These are phyloP conservation scores for Eclectus roratus DNA, from an alignment of 2,113 vertebrate genomes.

Conservation along the genomic window DNA sequence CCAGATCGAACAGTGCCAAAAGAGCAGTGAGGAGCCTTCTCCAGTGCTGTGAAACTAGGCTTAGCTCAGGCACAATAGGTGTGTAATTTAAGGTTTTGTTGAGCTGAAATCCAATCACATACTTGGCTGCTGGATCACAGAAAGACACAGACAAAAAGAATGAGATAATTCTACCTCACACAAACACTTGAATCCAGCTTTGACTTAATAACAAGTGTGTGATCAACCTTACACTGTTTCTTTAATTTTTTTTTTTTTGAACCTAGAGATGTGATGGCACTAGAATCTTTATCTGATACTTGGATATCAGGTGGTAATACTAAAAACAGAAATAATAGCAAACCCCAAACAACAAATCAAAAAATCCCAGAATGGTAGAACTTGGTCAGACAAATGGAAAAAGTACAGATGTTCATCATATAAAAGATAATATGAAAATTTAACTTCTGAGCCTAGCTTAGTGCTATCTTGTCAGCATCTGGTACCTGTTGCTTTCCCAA, in stretches of 20 bases:
- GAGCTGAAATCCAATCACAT: slow-evolving; percentile 99
- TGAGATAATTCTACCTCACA: slow-evolving; percentile 88
- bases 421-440: slow-evolving; percentile 1
- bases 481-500: neutral
- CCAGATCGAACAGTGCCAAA: slow-evolving; percentile 81
- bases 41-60: slow-evolving; percentile 86
- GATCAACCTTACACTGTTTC: slow-evolving; percentile 72
- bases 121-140: slow-evolving; percentile 98
- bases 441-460: neutral
- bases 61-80: slow-evolving; percentile 95
- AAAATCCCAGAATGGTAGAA: neutral
- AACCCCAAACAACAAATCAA: neutral
- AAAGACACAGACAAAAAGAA: slow-evolving; percentile 86
- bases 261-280: neutral
- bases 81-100: slow-evolving; percentile 99
- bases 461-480: neutral
- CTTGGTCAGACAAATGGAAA: neutral
- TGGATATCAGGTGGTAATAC: slow-evolving; percentile 1
- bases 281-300: slow-evolving; percentile 1
- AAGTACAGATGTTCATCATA: neutral
- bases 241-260: slow-evolving; percentile 34
- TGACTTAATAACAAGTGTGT: slow-evolving; percentile 77
- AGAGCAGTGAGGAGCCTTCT: slow-evolving; percentile 82
- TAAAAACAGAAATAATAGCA: neutral
- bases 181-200: slow-evolving; percentile 77